A percentile compares a stretch with the other conserved stretches of the same genome.
Evolutionary conservation across 2,888 invertebrate genomes (phyloP).

Genomic region (Nasonovia ribisnigri): DNA sequence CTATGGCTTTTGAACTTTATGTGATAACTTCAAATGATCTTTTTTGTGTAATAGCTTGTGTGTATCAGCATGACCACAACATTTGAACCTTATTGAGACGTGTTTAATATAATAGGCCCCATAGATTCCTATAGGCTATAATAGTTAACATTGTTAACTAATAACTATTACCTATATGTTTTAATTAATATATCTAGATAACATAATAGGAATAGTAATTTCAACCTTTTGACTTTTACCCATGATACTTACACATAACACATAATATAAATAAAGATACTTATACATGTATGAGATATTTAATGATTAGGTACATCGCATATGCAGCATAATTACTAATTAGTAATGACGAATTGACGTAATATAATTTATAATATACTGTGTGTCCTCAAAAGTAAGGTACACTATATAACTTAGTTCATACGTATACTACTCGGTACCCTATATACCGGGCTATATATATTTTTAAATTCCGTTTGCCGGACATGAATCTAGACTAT

Average conservation of each 20-base stretch:
- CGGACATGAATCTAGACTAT: too few relatives aligned
- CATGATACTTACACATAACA: neutral
- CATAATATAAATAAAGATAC: neutral
- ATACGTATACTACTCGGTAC: too few relatives aligned
- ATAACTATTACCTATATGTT: neutral
- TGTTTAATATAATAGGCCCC: neutral
- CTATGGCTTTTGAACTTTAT: neutral
- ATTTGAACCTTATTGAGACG: neutral
- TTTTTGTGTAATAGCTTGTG: neutral
- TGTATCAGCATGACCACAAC: neutral
- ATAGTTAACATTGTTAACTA: neutral
- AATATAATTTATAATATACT: too few relatives aligned
- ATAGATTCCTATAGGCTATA: neutral
- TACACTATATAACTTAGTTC: too few relatives aligned
- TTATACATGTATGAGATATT: neutral
- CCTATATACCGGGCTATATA: too few relatives aligned
- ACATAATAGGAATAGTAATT: neutral
- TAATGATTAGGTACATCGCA: neutral
- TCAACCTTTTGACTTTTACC: neutral
- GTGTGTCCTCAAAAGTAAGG: too few relatives aligned
- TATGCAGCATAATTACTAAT: neutral
- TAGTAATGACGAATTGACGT: too few relatives aligned
- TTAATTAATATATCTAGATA: neutral
- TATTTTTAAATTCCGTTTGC: too few relatives aligned
- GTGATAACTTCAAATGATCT: constrained; percentile 1